Evolutionary conservation across 1,140 invertebrate genomes (phyloP), one percentile per base, ranked within the genome.

Genomic region (Papilio polyxenes): DNA sequence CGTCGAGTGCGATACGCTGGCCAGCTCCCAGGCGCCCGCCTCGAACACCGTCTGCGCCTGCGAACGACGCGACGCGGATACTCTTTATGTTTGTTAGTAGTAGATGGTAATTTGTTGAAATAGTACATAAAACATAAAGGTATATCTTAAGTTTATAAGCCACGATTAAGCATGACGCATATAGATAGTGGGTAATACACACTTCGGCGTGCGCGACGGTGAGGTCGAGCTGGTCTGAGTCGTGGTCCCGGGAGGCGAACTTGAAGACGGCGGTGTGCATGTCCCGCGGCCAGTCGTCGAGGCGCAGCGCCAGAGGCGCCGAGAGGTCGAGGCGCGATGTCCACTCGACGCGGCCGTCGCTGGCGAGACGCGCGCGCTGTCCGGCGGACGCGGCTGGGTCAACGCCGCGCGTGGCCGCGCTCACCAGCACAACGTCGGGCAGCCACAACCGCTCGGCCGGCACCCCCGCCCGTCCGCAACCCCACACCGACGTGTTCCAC

Each of bases 401-500:
- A 20, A 65, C 82, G 31, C 82, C 75, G 23, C 79, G 49, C 81
- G 84, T 88, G 6, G 87, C 88, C 7, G 88, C 87, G 84, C 89
- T 92, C 23, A 91, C 77, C 76, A 90, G 79, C 31, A 72, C 83
- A 77, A 93, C 86, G 83, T 92, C 90, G 3, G 92, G 92, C 82
- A 86, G 84, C 92, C 92, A 94, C 75, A 93, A 83, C 23, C 87
- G 87, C 78, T 90, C 89, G 6, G 88, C 87, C 1, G 88, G 48
- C 62, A 86, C 84, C 53, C 90, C 79, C 20, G 83, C 82, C 2
- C 20, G 82, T 62, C 84, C 85, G 79, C 92, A 92, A 10, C 85
- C 89, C 90, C 89, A 92, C 4, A 88, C 89, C 13, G 82, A 85
- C 10, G 86, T 84, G 84, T 92, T 94, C 92, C 92, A 94, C 3